Conservation (phyloP, 2,797 vertebrate species). For the Crenuchus spilurus region DNA sequence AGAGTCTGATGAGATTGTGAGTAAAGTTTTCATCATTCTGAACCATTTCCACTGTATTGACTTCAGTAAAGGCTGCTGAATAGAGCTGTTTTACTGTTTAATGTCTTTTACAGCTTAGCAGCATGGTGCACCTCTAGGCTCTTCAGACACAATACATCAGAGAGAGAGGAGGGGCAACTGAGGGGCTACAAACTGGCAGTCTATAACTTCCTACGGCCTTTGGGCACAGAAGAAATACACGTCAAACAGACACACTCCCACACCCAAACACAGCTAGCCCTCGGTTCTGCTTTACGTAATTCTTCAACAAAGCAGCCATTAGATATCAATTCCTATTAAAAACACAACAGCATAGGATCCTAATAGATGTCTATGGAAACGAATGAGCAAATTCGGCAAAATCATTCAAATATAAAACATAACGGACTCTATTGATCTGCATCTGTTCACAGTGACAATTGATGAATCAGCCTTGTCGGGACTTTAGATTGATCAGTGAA, state of each 20-base stretch:
- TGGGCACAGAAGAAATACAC: background rate
- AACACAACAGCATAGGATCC: background rate
- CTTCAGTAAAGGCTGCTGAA: conserved; percentile 1
- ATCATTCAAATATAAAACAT: background rate
- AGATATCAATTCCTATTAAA: too few species aligned
- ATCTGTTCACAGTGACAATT: conserved; percentile 1
- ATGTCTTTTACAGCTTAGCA: background rate
- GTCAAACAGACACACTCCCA: background rate
- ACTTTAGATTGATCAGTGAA: background rate
- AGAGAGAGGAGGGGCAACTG: background rate
- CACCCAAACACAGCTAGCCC: background rate
- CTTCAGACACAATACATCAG: background rate
- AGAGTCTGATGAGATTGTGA: too few species aligned
- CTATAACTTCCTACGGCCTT: background rate
- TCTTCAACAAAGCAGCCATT: too few species aligned
- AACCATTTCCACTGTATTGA: background rate
- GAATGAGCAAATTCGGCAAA: background rate
- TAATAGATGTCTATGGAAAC: background rate
- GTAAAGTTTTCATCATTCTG: background rate
- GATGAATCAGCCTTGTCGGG: conserved; percentile 14
- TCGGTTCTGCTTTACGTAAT: background rate
- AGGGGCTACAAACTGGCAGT: background rate
- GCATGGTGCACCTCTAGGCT: background rate
- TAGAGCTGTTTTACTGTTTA: background rate
- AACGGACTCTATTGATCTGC: background rate